phyloP scores from a whole-genome alignment of 53 echinoderm and acorn worm genomes.

The Echinometra lucunter region DNA sequence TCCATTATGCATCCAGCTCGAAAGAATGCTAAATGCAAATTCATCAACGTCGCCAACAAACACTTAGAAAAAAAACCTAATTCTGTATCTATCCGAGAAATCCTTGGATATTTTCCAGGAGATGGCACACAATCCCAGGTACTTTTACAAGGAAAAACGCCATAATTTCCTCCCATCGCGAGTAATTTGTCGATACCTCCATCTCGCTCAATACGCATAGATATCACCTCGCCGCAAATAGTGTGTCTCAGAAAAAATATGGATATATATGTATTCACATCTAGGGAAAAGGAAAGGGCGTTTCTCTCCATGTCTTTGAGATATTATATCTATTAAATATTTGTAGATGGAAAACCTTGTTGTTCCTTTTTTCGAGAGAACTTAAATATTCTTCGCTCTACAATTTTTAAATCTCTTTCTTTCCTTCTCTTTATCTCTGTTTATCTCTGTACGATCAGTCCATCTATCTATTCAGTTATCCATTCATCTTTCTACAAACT shows the following conservation, averaged over 20 bases:
- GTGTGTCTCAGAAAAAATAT: neutral
- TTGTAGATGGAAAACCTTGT: no score
- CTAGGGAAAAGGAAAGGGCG: no score
- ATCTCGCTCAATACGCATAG: neutral
- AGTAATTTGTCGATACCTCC: conserved; percentile 17
- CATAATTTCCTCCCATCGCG: neutral
- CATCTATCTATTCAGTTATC: neutral
- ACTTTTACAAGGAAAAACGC: neutral
- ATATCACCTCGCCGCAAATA: neutral
- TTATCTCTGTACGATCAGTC: no score
- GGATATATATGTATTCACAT: no score
- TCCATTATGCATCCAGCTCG: neutral
- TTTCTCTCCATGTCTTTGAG: no score
- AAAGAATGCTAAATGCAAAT: neutral
- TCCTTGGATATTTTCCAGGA: neutral
- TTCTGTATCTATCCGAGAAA: neutral
- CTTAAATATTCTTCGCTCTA: no score
- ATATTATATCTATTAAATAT: no score
- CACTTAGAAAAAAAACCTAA: neutral
- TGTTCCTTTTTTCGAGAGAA: no score
- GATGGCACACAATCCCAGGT: neutral
- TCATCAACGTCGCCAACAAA: neutral
- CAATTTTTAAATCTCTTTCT: no score
- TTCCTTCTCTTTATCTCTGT: no score
- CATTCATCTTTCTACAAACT: neutral